Evolutionary conservation across 2,797 vertebrate genomes (phyloP).

Genomic region (Sebastes itinus): DNA sequence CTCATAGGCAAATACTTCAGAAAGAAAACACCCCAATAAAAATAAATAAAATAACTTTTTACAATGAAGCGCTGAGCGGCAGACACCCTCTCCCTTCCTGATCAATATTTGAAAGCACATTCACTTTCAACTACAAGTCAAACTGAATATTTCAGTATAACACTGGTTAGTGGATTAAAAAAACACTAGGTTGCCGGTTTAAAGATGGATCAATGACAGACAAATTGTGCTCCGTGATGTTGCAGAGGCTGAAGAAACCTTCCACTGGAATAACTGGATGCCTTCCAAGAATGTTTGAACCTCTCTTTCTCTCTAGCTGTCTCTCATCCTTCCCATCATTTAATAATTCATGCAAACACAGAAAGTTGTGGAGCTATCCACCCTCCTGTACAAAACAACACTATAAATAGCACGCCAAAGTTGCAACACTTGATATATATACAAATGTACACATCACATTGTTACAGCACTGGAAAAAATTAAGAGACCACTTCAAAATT

Average conservation of each 20-base stretch:
- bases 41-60: not conserved
- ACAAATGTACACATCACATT: not conserved
- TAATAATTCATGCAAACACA: conserved; percentile 40
- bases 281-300: not conserved
- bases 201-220: not conserved
- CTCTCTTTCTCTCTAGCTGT: not conserved
- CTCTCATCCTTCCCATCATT: conserved; percentile 13
- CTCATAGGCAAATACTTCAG: not conserved
- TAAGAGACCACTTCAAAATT: too few relatives aligned
- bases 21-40: not conserved
- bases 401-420: conserved; percentile 5
- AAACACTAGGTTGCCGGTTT: not conserved
- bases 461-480: too few relatives aligned
- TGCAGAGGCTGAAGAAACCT: not conserved
- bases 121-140: not conserved
- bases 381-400: conserved; percentile 8
- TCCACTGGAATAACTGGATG: not conserved
- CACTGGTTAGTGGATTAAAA: not conserved
- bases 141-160: not conserved
- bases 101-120: not conserved
- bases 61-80: not conserved
- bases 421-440: not conserved
- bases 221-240: not conserved
- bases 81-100: not conserved
- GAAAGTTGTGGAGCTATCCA: conserved; percentile 9